Percentiles rank a stretch among this genome's conserved stretches.
phyloP scores from a whole-genome alignment of 2,113 vertebrate species.

The Thomomys bottae region DNA sequence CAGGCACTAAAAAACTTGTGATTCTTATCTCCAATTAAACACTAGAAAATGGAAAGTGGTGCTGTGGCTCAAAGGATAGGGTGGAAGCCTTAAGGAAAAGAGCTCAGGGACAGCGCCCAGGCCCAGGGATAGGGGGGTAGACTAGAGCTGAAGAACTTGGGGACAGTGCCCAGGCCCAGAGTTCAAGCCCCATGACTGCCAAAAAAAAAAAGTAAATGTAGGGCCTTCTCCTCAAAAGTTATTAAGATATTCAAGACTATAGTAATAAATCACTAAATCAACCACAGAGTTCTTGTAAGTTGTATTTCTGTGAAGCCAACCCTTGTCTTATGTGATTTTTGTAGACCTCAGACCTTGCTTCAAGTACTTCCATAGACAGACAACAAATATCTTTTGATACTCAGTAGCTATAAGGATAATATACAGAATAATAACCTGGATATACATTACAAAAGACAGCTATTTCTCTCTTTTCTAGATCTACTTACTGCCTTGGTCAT shows the following conservation, averaged over 20 bases:
- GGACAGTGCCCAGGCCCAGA: not conserved
- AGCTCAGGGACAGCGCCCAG: too few species aligned
- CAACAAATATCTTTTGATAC: not conserved
- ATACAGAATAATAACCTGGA: not conserved
- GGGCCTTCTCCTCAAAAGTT: not conserved
- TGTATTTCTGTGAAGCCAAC: not conserved
- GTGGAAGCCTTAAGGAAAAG: too few species aligned
- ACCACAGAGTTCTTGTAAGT: not conserved
- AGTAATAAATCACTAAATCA: not conserved
- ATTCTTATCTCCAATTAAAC: too few species aligned
- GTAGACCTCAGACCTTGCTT: constrained; percentile 30
- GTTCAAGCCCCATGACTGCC: too few species aligned
- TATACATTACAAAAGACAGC: constrained; percentile 7
- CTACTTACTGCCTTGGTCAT: constrained; percentile 11
- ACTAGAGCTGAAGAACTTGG: too few species aligned
- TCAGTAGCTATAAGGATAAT: not conserved
- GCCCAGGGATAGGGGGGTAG: too few species aligned
- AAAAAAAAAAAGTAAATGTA: constrained; percentile 52
- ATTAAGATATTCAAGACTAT: not conserved
- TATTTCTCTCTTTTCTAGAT: constrained; percentile 2
- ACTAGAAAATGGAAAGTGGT: too few species aligned
- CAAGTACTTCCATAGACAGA: not conserved
- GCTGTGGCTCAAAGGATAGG: too few species aligned
- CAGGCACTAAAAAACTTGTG: too few species aligned
- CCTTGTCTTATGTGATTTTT: not conserved